Base-by-base conservation (phyloP, 2,888 invertebrate genomes). In the Plagiodera versicolora region DNA sequence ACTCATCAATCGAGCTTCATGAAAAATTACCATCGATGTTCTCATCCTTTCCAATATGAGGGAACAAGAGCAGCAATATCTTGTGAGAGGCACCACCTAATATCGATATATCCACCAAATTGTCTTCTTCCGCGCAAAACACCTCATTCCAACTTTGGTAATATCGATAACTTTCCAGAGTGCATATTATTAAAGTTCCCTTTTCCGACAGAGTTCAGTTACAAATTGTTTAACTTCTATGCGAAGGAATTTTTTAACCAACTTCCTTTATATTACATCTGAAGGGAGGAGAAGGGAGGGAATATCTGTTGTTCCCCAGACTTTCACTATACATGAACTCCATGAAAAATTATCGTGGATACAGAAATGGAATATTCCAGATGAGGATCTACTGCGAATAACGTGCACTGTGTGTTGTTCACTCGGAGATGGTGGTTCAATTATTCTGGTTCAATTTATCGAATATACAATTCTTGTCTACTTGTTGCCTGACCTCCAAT, bases 81-180 rank as follows among this genome's bases (percentile, higher is more conserved):
- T 39, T n/a, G 1, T 14, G 24, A n/a, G 14, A 14, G 14, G 39
- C 39, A n/a, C n/a, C n/a, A n/a, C 39, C 14, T 11, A 14, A 39
- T 39, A 39, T 39, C 39, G 39, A 39, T 39, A 39, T 39, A 39
- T 39, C 39, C 14, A n/a, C 10, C 4, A 14, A 39, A 39, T 39
- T 14, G 39, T 39, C 39, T 39, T 39, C 14, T 53, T 53, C 44
- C 28, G 16, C 53, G 9, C 16, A 24, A 44, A 48, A 57, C 57
- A 49, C 57, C 50, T 57, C 55, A 50, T 57, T 49, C 39, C 20
- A 57, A 57, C 57, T 57, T 57, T 57, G 11, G 57, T 39, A 57
- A 57, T 57, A 57, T 57, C 57, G 50, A 57, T 50, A 57, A 57
- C 49, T 57, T 39, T 44, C 20, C 39, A 19, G 20, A 44, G 44